Evolutionary conservation across 2,888 invertebrate genomes (phyloP), one percentile per base, ranked within the genome.

Genomic region (Seira musarum): DNA sequence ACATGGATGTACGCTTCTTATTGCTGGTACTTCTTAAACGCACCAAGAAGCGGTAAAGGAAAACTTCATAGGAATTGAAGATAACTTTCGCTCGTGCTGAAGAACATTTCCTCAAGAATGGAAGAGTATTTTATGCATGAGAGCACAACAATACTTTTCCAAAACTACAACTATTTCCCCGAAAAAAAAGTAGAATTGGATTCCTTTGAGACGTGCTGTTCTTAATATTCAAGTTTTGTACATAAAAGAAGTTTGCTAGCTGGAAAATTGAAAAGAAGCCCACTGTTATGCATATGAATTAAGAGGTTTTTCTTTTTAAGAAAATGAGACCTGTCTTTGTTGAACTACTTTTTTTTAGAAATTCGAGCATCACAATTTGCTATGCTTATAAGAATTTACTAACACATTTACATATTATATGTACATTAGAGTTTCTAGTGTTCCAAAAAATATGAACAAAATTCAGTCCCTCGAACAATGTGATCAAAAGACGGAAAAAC

Each of bases 211-310:
- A 72, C 25, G 49, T 64, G 25, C 30, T 49, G 21, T 65, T 40
- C 72, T 63, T 65, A 72, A 64, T 25, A 65, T 65, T 72, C 64
- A 49, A 64, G 40, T 49, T 64, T 64, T n/a, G 53, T 64, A 63
- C 15, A 70, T 10, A 63, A 49, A 22, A 53, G 57, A 53, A 53
- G 17, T 53, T 53, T 53, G 2, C 3, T n/a, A 53, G 57, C 57
- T 17, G 19, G 57, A 53, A 53, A 53, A 17, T 53, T n/a, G 57
- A 53, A 53, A 53, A 53, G 19, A 19, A 53, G 3, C 30, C 30
- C 30, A 30, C 2, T 30, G 30, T 5, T 30, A 30, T 30, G 30
- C 30, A 30, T 30, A 30, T 30, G 30, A 30, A 30, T 30, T 30
- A 30, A 30, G 30, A 53, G 69, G 30, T 69, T 69, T 67, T 69